These are phyloP conservation scores for Myathropa florea DNA, from an alignment of 2,888 invertebrate species.

Conservation along the genomic window DNA sequence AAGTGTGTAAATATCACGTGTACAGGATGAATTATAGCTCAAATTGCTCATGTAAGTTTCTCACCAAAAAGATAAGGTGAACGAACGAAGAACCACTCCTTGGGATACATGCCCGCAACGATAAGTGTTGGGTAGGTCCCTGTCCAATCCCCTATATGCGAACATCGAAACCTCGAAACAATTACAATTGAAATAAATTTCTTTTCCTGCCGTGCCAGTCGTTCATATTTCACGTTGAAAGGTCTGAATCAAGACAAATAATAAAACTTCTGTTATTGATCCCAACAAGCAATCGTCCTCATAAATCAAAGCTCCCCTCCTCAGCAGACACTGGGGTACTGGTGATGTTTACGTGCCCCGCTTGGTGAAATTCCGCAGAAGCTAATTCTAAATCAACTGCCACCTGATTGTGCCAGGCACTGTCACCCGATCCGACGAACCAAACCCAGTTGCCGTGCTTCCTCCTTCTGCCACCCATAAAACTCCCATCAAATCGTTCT, in stretches of 20 bases:
- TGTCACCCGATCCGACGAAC: slow-evolving; percentile 17
- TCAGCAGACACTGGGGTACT: background rate
- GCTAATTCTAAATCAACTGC: slow-evolving; percentile 16
- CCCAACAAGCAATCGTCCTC: slow-evolving; percentile 11
- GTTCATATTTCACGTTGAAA: background rate
- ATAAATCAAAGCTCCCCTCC: slow-evolving; percentile 25
- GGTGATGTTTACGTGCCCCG: slow-evolving; percentile 13
- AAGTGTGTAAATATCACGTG: no score
- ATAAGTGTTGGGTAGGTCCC: background rate
- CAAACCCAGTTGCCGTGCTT: background rate
- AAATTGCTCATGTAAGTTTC: no score
- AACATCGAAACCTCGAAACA: background rate
- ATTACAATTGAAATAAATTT: background rate
- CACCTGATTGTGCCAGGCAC: slow-evolving; percentile 55
- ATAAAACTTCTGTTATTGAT: slow-evolving; percentile 9
- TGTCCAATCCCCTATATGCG: background rate
- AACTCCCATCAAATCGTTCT: slow-evolving; percentile 56
- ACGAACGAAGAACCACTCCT: no score
- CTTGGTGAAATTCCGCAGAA: background rate
- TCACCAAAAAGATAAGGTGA: no score
- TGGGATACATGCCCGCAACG: no score
- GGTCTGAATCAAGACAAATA: slow-evolving; percentile 15
- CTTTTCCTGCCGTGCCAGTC: background rate
- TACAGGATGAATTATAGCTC: no score
- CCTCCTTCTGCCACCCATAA: background rate